A percentile compares a stretch with the other conserved stretches of the same genome.
Evolutionary conservation across 2,113 vertebrate species (phyloP).

Genomic region (Brachypodius melanocephalos): DNA sequence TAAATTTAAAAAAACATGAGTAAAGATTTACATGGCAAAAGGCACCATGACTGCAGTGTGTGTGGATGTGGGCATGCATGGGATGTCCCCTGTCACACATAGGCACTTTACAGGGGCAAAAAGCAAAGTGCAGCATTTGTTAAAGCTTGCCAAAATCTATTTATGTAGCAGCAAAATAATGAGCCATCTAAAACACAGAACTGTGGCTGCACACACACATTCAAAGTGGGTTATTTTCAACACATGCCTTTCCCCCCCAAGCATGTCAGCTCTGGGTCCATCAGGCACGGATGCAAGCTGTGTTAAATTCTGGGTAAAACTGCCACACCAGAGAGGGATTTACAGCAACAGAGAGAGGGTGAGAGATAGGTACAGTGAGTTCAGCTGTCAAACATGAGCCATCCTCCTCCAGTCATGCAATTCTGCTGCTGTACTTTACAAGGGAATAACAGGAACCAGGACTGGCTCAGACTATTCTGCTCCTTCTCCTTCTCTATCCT

Average conservation of each 20-base stretch:
- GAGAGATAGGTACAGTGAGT: background rate
- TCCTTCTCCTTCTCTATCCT: background rate
- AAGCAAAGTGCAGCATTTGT: background rate
- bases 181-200: background rate
- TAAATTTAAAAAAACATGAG: background rate
- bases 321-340: constrained; percentile 3
- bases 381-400: background rate
- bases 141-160: background rate
- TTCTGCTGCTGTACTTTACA: background rate
- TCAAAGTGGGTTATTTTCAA: constrained; percentile 7
- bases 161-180: background rate
- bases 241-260: background rate
- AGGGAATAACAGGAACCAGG: background rate
- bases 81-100: background rate
- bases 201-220: background rate
- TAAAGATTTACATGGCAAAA: background rate
- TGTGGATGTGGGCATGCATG: background rate
- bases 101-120: background rate
- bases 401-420: background rate
- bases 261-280: background rate
- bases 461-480: background rate
- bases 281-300: background rate
- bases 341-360: constrained; percentile 1
- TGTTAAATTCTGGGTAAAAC: constrained; percentile 45
- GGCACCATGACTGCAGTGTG: background rate